These are phyloP conservation scores for Sebastes oblongus DNA, from an alignment of 2,797 vertebrate species.

Conservation along the genomic window DNA sequence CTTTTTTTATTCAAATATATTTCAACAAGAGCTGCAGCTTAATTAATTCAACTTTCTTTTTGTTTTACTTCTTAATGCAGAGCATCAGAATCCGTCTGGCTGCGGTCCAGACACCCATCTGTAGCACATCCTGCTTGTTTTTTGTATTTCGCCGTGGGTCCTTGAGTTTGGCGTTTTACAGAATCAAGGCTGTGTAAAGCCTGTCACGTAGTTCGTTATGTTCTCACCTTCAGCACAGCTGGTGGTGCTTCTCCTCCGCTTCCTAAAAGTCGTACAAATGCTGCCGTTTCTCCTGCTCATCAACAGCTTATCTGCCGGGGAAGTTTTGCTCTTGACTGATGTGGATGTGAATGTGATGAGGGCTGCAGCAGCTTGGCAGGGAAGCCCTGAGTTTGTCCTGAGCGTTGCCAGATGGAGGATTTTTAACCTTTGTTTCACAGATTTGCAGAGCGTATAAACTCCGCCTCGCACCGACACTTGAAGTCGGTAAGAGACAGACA, in stretches of 20 bases:
- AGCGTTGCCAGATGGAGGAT: constrained; percentile 10
- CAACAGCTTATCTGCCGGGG: neutral
- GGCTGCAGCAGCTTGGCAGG: constrained; percentile 12
- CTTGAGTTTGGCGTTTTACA: neutral
- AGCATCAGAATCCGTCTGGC: neutral
- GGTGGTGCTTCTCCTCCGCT: neutral
- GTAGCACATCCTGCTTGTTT: neutral
- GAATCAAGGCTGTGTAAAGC: neutral
- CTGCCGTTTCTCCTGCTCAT: neutral
- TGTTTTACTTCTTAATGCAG: neutral
- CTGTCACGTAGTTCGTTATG: neutral
- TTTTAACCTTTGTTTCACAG: constrained; percentile 31
- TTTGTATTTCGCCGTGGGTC: neutral
- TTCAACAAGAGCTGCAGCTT: neutral
- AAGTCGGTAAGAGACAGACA: constrained; percentile 7
- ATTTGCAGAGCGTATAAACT: neutral
- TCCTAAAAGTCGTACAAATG: neutral
- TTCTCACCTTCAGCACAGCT: constrained; percentile 14
- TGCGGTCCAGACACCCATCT: neutral
- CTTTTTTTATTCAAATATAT: neutral
- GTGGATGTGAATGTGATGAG: neutral
- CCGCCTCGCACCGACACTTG: constrained; percentile 8
- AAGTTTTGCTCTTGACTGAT: constrained; percentile 5
- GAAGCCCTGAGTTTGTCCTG: neutral
- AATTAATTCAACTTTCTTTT: neutral